A percentile compares a stretch with the other conserved stretches of the same genome.
phyloP scores from a whole-genome alignment of 2,888 invertebrate genomes.

The Macropis europaea region DNA sequence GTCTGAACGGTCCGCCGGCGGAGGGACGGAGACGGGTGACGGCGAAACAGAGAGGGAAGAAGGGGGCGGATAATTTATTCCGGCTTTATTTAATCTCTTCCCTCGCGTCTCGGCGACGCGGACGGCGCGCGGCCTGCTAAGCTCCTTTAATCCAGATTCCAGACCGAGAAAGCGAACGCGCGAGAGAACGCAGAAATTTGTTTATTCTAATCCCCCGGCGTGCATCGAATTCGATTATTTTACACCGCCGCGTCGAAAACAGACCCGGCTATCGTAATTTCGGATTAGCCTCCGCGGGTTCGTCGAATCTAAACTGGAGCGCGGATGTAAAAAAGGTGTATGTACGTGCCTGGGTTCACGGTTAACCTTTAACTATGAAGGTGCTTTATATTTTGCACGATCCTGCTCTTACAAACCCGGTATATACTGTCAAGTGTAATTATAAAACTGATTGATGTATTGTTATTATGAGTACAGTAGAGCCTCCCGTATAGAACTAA shows the following conservation, averaged over 20 bases:
- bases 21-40: neutral
- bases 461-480: no score
- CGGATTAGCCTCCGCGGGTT: no score
- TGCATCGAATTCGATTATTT: conserved; percentile 1
- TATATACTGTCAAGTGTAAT: no score
- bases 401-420: no score
- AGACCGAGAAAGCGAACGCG: conserved; percentile 40
- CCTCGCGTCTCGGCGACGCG: conserved; percentile 54
- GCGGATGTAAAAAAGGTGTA: no score
- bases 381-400: no score
- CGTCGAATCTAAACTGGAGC: no score
- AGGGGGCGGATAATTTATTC: conserved; percentile 65
- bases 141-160: conserved; percentile 62
- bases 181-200: conserved; percentile 14
- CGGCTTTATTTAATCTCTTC: conserved; percentile 63
- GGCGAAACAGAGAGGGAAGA: neutral
- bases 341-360: no score
- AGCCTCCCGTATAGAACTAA: no score
- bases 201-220: conserved; percentile 26
- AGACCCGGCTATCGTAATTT: no score
- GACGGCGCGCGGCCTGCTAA: conserved; percentile 41
- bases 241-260: neutral
- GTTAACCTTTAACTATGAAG: no score
- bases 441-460: no score
- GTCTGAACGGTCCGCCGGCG: conserved; percentile 4